Evolutionary conservation across 2,113 vertebrate species (phyloP).

Genomic region (Cyrtonyx montezumae): DNA sequence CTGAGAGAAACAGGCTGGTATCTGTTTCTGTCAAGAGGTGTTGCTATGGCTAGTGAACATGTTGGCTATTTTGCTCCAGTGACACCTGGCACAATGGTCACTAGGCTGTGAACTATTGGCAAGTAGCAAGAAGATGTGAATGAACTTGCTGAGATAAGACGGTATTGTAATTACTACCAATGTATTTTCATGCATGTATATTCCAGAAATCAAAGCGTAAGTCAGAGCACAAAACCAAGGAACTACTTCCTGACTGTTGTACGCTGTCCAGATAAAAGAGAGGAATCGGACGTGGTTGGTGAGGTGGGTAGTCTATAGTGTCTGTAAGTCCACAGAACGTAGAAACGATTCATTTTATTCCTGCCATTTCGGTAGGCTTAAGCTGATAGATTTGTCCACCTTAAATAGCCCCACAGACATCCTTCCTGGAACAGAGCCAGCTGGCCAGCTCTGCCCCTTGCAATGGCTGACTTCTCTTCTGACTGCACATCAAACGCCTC

Average conservation of each 20-base stretch:
- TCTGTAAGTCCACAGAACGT: neutral
- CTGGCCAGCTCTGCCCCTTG: accelerated
- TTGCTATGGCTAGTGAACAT: neutral
- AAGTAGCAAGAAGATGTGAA: neutral
- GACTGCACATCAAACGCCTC: neutral
- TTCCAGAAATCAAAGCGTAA: neutral
- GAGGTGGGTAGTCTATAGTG: neutral
- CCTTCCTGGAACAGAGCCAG: neutral
- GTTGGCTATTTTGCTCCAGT: neutral
- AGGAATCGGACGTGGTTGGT: neutral
- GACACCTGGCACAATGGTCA: neutral
- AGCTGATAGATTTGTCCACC: neutral
- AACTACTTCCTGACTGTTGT: neutral
- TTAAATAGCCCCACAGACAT: neutral
- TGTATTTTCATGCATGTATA: neutral
- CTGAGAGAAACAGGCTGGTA: neutral
- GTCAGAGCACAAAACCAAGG: neutral
- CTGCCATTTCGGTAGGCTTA: neutral
- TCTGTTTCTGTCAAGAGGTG: neutral
- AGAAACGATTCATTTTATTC: neutral
- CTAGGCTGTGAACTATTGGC: neutral
- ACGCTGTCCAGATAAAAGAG: neutral
- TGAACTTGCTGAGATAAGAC: neutral
- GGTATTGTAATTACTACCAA: neutral
- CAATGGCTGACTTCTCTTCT: neutral